These are phyloP conservation scores for Drosophila kanapiae DNA, from an alignment of 1,140 invertebrate species.

Conservation along the genomic window DNA sequence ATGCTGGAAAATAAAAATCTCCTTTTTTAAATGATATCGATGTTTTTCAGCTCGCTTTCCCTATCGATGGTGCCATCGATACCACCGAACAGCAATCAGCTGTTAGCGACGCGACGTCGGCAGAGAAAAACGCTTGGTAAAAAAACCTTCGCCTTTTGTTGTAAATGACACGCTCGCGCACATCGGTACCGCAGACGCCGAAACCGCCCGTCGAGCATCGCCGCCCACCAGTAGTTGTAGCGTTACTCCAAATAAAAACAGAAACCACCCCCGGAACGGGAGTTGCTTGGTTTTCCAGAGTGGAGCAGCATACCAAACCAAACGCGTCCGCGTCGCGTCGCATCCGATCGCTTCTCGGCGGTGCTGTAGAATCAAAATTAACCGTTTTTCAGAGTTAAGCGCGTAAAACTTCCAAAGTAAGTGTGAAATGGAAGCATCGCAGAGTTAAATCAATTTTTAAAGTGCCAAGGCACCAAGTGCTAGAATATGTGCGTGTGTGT, in stretches of 20 bases:
- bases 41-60: no score
- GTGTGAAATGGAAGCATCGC: conserved; percentile 2
- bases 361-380: conserved; percentile 15
- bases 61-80: not conserved
- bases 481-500: conserved; percentile 9
- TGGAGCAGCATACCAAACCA: conserved; percentile 6
- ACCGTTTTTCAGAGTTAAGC: conserved; percentile 17
- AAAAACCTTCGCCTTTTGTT: conserved; percentile 8
- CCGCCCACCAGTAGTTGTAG: conserved; percentile 7
- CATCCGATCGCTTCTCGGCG: not conserved
- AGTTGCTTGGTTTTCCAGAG: conserved; percentile 1
- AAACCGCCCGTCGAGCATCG: conserved; percentile 13
- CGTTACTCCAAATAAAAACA: conserved; percentile 13
- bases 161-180: conserved; percentile 10
- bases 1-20: no score
- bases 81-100: not conserved
- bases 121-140: conserved; percentile 8
- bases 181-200: conserved; percentile 12
- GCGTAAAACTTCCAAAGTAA: conserved; percentile 7
- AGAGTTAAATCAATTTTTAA: conserved; percentile 9
- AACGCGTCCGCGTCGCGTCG: conserved; percentile 13
- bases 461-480: conserved; percentile 1
- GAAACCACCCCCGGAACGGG: conserved; percentile 3
- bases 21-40: no score
- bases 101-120: conserved; percentile 2